Evolutionary conservation across 2,888 invertebrate species (phyloP).

Genomic region (Flexamia atlantica): DNA sequence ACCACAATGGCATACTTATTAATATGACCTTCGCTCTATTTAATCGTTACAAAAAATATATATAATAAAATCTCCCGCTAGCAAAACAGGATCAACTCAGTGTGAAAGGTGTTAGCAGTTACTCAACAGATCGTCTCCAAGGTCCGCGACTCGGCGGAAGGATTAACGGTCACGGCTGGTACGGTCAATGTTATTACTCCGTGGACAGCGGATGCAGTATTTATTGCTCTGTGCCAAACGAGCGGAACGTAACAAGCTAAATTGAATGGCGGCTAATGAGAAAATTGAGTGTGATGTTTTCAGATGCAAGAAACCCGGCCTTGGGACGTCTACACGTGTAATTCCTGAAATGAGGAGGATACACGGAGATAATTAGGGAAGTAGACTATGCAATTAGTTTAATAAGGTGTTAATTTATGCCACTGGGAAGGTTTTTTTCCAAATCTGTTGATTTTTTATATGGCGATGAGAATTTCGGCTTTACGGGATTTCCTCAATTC

Average conservation of each 20-base stretch:
- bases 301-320: neutral
- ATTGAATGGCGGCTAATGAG: too few relatives aligned
- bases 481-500: too few relatives aligned
- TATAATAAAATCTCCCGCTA: too few relatives aligned
- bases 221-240: neutral
- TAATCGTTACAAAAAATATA: too few relatives aligned
- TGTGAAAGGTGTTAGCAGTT: neutral
- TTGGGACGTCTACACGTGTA: neutral
- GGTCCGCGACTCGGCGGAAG: neutral
- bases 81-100: too few relatives aligned
- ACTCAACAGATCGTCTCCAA: neutral
- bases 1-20: too few relatives aligned
- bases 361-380: neutral
- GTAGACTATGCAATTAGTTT: neutral
- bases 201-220: slow-evolving; percentile 2
- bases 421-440: too few relatives aligned
- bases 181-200: slow-evolving; percentile 5
- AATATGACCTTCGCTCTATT: too few relatives aligned
- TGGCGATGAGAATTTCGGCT: too few relatives aligned
- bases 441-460: too few relatives aligned
- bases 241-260: slow-evolving; percentile 5
- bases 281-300: neutral
- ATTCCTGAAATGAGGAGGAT: neutral
- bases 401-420: neutral
- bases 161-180: neutral